Evolutionary conservation across 2,888 invertebrate genomes (phyloP).

Genomic region (Scotopteryx bipunctaria): DNA sequence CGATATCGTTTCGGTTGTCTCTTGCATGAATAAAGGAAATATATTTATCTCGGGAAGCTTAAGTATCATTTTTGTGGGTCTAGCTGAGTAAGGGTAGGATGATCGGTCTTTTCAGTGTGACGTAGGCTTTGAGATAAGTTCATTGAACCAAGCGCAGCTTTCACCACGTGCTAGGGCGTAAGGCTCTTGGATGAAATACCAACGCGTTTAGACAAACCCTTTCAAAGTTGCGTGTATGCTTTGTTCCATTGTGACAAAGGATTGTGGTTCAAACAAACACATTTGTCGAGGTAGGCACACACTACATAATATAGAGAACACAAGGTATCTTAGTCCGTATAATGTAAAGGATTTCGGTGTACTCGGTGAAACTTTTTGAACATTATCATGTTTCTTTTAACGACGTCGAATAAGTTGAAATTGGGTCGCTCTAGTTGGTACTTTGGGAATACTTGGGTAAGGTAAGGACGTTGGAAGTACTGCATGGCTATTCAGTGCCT

Average conservation of each 20-base stretch:
- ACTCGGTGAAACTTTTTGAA: no score
- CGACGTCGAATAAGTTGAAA: no score
- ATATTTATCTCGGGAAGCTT: conserved; percentile 12
- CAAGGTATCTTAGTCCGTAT: no score
- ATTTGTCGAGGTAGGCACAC: neutral
- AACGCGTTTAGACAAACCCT: conserved; percentile 5
- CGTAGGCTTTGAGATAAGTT: conserved; percentile 26
- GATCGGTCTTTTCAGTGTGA: conserved; percentile 21
- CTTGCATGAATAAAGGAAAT: conserved; percentile 11
- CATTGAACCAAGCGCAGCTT: conserved; percentile 24
- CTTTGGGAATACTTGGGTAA: no score
- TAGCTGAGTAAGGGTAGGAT: conserved; percentile 17
- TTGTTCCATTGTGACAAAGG: conserved; percentile 13
- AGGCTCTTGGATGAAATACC: conserved; percentile 14
- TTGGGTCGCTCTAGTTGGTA: no score
- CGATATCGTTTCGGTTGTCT: neutral
- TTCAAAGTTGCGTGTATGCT: neutral
- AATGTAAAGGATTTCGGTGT: no score
- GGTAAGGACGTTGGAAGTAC: no score
- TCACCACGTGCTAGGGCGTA: conserved; percentile 16
- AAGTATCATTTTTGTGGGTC: conserved; percentile 18
- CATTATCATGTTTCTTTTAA: no score
- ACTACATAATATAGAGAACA: no score
- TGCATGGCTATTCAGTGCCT: no score
- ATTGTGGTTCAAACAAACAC: neutral